Conservation (phyloP, 2,888 invertebrate genomes). For the Coelinius sp. region DNA sequence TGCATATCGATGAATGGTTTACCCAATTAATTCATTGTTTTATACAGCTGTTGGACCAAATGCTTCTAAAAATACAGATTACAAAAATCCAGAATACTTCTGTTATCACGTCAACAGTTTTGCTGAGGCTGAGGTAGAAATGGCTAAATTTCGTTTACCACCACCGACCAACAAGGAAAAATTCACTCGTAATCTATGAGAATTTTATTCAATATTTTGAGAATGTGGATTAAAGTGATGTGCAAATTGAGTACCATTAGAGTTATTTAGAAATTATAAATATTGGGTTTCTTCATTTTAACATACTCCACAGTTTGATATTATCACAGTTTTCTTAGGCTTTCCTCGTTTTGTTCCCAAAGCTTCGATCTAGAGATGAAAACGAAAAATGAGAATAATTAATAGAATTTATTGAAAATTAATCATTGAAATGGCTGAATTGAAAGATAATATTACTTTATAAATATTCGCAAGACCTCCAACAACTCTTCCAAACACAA, state of each 20-base stretch:
- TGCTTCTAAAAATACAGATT: conserved; percentile 79
- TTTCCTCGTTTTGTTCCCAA: conserved; percentile 35
- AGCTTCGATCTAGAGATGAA: conserved; percentile 33
- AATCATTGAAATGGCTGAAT: too few species aligned
- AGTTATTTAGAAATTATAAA: neutral
- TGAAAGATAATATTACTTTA: too few species aligned
- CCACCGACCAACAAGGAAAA: conserved; percentile 76
- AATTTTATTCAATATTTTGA: neutral
- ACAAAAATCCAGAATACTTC: conserved; percentile 92
- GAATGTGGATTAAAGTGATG: neutral
- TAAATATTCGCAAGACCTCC: conserved; percentile 55
- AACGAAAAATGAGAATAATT: neutral
- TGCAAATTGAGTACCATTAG: conserved; percentile 17
- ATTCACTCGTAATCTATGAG: conserved; percentile 31
- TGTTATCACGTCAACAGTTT: conserved; percentile 83
- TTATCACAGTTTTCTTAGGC: conserved; percentile 34
- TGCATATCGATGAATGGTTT: too few species aligned
- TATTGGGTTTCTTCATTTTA: neutral
- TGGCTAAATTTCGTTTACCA: conserved; percentile 83
- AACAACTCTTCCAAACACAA: conserved; percentile 75
- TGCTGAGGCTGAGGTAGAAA: conserved; percentile 88
- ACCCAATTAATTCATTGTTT: too few species aligned
- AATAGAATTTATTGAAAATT: neutral
- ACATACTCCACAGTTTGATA: conserved; percentile 36
- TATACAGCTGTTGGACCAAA: conserved; percentile 79